These are phyloP conservation scores for Macrochelys suwanniensis DNA, from an alignment of 2,797 vertebrate species.

Conservation along the genomic window DNA sequence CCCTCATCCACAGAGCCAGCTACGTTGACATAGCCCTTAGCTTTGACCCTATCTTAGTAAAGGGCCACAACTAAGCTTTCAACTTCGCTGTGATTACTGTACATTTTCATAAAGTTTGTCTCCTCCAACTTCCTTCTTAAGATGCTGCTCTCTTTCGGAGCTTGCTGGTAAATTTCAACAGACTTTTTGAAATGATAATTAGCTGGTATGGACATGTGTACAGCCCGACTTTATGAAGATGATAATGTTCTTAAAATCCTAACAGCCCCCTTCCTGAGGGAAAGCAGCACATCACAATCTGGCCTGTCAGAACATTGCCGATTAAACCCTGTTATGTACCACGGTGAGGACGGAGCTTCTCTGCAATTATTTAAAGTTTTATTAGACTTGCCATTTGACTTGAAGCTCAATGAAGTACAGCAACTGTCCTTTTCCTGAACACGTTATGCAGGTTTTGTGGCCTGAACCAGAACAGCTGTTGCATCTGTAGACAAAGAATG, in stretches of 20 bases:
- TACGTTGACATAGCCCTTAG: background rate
- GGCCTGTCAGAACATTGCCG: no score
- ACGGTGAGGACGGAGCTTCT: background rate
- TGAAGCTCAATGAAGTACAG: slow-evolving; percentile 44
- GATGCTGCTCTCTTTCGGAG: background rate
- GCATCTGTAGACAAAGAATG: slow-evolving; percentile 25
- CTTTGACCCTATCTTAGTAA: background rate
- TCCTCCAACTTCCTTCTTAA: background rate
- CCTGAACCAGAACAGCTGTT: background rate
- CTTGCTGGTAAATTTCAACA: background rate
- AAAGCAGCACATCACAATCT: background rate
- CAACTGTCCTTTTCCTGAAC: slow-evolving; percentile 51
- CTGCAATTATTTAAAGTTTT: background rate
- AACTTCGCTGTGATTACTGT: background rate
- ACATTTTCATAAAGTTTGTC: background rate
- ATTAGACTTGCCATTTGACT: slow-evolving; percentile 55
- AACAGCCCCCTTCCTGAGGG: background rate
- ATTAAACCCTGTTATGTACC: background rate
- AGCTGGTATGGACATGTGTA: background rate
- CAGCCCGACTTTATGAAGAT: background rate
- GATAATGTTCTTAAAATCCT: background rate
- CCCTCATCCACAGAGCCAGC: no score
- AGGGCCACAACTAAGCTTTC: background rate
- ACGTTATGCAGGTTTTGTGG: background rate
- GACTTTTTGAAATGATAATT: background rate